Percentiles rank a stretch among this genome's conserved stretches.
Evolutionary conservation across 2,888 invertebrate species (phyloP).

Genomic region (Epicampocera succincta): DNA sequence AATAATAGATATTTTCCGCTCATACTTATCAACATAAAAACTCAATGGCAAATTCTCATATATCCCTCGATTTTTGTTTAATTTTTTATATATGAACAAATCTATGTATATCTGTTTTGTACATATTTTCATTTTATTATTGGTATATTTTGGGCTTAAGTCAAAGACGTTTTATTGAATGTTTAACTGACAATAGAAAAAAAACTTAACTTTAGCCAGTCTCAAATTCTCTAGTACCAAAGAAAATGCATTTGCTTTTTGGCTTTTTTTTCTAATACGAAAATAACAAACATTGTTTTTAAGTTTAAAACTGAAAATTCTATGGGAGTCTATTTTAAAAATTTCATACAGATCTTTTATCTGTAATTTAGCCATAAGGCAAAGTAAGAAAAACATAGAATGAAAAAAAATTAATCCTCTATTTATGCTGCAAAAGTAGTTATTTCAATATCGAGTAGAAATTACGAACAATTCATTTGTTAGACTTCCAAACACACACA

Average conservation of each 20-base stretch:
- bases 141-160: constrained; percentile 8
- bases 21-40: too few relatives aligned
- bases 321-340: constrained; percentile 55
- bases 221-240: constrained; percentile 6
- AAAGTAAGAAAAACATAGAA: constrained; percentile 44
- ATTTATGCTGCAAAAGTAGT: constrained; percentile 54
- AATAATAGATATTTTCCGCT: background rate
- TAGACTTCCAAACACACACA: constrained; percentile 58
- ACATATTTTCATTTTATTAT: constrained; percentile 13
- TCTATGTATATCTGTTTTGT: background rate
- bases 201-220: constrained; percentile 8
- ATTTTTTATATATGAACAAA: background rate
- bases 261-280: constrained; percentile 12
- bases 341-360: constrained; percentile 65
- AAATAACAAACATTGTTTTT: background rate
- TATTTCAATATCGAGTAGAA: constrained; percentile 66
- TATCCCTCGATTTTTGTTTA: too few relatives aligned
- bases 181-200: constrained; percentile 21
- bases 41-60: too few relatives aligned
- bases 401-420: background rate
- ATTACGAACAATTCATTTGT: constrained; percentile 63
- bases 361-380: constrained; percentile 67
- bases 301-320: constrained; percentile 12
- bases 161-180: constrained; percentile 41
- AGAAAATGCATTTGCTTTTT: constrained; percentile 37